Conservation (phyloP, 1,140 invertebrate species). For the Muscidifurax raptorellus region DNA sequence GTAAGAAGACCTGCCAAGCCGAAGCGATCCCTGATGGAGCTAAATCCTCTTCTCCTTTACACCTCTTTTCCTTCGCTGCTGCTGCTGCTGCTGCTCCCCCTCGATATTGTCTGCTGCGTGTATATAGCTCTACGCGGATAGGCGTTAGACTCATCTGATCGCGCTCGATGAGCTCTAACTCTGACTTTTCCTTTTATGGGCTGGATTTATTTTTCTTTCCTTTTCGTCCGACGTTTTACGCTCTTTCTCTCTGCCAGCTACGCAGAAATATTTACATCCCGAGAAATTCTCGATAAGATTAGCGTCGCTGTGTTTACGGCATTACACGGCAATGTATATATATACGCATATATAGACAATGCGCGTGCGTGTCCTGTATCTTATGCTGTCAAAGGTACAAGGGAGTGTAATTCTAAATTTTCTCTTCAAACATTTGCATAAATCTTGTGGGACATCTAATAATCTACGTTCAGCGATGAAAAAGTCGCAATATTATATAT, state of each 20-base stretch:
- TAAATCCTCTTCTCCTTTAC: constrained; percentile 44
- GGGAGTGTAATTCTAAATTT: not conserved
- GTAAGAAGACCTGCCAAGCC: constrained; percentile 44
- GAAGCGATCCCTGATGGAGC: constrained; percentile 42
- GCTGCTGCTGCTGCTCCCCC: not conserved
- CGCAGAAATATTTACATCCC: not conserved
- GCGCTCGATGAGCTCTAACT: not conserved
- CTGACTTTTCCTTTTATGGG: not conserved
- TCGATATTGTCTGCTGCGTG: not conserved
- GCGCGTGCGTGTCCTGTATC: too few relatives aligned
- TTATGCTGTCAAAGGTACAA: not conserved
- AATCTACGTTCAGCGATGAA: not conserved
- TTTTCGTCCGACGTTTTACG: not conserved
- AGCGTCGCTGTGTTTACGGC: not conserved
- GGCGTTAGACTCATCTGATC: not conserved
- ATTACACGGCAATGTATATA: not conserved
- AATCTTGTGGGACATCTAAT: not conserved
- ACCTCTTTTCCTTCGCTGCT: constrained; percentile 28
- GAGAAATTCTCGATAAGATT: not conserved
- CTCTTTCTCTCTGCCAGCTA: not conserved
- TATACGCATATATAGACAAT: not conserved
- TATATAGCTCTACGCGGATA: not conserved
- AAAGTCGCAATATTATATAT: too few relatives aligned
- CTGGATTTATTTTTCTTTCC: not conserved
- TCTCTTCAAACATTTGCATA: not conserved